A percentile compares a stretch with the other conserved stretches of the same genome.
These are phyloP conservation scores for Acrocephalus arundinaceus DNA, from an alignment of 2,113 vertebrate species.

Conservation along the genomic window DNA sequence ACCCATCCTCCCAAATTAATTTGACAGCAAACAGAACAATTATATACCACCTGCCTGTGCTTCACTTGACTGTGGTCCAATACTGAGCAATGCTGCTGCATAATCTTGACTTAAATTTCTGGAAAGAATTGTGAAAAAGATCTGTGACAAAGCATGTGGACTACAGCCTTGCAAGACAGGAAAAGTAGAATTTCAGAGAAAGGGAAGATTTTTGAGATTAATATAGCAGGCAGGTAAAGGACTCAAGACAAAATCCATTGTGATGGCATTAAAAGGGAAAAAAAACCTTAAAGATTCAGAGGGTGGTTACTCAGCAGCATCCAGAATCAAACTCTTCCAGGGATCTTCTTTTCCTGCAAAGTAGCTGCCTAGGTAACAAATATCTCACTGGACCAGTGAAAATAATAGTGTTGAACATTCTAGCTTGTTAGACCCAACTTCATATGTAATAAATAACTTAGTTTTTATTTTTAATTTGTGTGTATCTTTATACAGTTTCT, in stretches of 20 bases:
- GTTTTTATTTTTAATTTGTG: neutral
- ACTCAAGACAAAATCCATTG: neutral
- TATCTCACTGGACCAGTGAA: neutral
- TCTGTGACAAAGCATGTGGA: neutral
- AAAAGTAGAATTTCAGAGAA: neutral
- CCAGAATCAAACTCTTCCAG: neutral
- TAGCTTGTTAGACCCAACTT: neutral
- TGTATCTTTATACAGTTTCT: neutral
- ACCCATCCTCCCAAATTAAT: neutral
- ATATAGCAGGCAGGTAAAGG: neutral
- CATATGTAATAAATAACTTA: neutral
- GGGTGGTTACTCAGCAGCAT: neutral
- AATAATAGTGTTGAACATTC: neutral
- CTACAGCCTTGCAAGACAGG: neutral
- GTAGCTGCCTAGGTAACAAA: neutral
- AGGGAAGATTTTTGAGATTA: neutral
- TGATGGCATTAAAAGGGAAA: neutral
- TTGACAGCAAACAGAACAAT: neutral
- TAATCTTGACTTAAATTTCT: neutral
- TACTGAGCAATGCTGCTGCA: neutral
- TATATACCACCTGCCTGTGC: neutral
- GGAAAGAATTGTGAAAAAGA: neutral
- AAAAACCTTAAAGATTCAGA: neutral
- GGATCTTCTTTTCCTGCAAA: neutral
- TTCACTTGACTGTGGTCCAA: neutral